These are phyloP conservation scores for Urocitellus parryii DNA, from an alignment of 2,113 vertebrate species.

Conservation along the genomic window DNA sequence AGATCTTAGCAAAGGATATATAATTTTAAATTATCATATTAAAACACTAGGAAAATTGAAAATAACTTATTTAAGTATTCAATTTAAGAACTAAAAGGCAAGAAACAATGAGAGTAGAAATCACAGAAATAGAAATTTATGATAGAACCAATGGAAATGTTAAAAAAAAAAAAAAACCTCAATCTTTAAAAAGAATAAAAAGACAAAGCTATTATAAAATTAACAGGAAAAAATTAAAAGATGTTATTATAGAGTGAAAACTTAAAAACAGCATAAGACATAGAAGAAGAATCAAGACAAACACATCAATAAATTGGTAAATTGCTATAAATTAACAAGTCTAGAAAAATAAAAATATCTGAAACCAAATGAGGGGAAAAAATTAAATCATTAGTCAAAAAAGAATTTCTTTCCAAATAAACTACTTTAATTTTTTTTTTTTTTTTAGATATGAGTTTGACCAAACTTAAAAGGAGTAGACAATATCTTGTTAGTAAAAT, in stretches of 20 bases:
- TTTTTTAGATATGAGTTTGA: neutral
- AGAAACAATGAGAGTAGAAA: neutral
- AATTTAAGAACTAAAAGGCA: neutral
- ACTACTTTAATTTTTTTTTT: neutral
- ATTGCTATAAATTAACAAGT: neutral
- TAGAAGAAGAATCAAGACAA: neutral
- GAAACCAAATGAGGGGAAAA: neutral
- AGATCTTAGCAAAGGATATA: neutral
- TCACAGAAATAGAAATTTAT: neutral
- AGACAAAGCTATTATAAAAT: neutral
- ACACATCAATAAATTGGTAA: neutral
- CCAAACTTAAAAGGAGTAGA: neutral
- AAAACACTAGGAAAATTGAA: neutral
- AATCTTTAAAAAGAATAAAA: neutral
- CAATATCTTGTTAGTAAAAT: neutral
- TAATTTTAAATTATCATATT: neutral
- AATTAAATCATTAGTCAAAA: neutral
- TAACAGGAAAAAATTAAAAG: neutral
- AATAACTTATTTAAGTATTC: neutral
- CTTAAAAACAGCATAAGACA: neutral
- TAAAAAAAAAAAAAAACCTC: neutral
- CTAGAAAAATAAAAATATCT: neutral
- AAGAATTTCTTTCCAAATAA: neutral
- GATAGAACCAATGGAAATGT: neutral
- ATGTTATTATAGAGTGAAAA: neutral